Evolutionary conservation across 1,140 invertebrate genomes (phyloP).

Genomic region (Euura saliciscinereae): DNA sequence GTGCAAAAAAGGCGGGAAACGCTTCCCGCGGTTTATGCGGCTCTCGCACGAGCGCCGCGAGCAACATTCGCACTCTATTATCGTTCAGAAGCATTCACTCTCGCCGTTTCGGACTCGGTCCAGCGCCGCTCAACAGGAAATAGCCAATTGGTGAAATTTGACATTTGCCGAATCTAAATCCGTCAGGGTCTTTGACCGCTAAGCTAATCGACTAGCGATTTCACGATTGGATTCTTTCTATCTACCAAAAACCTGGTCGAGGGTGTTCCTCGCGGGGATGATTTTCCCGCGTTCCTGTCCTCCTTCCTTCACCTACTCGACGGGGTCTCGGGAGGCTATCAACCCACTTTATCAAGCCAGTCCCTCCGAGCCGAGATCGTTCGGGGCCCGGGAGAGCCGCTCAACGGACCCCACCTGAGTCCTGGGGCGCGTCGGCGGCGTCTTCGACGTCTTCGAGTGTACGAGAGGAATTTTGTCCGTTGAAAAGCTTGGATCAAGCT

Average conservation of each 20-base stretch:
- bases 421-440: constrained; percentile 1
- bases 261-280: not conserved
- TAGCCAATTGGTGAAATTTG: not conserved
- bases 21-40: not conserved
- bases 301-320: not conserved
- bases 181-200: not conserved
- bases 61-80: not conserved
- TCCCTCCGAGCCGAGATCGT: not conserved
- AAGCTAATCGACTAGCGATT: not conserved
- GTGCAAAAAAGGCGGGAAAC: not conserved
- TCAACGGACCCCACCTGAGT: not conserved
- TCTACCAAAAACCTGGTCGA: not conserved
- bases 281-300: not conserved
- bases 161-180: not conserved
- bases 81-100: not conserved
- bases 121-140: not conserved
- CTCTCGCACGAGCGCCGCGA: not conserved
- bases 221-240: too few species aligned
- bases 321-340: not conserved
- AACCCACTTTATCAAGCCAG: not conserved
- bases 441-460: not conserved
- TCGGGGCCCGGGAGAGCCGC: not conserved
- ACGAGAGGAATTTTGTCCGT: not conserved
- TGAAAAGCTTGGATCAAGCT: not conserved
- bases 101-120: not conserved